Evolutionary conservation across 2,113 vertebrate genomes (phyloP).

Genomic region (Riparia riparia): DNA sequence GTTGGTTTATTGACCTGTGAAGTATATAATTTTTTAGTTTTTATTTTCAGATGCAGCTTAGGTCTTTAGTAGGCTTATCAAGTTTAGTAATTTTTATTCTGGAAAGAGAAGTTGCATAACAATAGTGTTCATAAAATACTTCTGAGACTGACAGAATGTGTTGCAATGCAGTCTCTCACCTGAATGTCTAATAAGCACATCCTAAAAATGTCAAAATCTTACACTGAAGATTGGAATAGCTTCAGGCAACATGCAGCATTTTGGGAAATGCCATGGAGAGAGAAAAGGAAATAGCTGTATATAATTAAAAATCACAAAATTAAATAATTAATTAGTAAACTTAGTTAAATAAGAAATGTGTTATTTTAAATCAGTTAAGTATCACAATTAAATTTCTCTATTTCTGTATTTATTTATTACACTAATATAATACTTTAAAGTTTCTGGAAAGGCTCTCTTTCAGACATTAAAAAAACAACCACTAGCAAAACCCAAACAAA

Average conservation of each 20-base stretch:
- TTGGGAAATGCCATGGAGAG: neutral
- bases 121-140: neutral
- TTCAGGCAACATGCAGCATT: neutral
- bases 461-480: neutral
- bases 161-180: neutral
- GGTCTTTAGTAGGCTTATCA: neutral
- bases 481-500: neutral
- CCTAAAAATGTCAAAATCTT: conserved; percentile 1
- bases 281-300: neutral
- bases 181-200: conserved; percentile 18
- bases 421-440: neutral
- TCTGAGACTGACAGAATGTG: neutral
- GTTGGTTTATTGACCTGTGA: neutral
- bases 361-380: neutral
- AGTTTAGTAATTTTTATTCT: conserved; percentile 16
- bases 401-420: neutral
- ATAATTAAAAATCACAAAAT: neutral
- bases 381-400: neutral
- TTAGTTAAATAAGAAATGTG: neutral
- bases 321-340: neutral
- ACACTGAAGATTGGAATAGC: neutral
- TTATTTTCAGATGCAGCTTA: neutral
- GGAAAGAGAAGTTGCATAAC: neutral
- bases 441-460: neutral
- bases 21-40: neutral